A percentile compares a stretch with the other conserved stretches of the same genome.
These are phyloP conservation scores for Silurus lanzhouensis DNA, from an alignment of 2,797 vertebrate species.

Conservation along the genomic window DNA sequence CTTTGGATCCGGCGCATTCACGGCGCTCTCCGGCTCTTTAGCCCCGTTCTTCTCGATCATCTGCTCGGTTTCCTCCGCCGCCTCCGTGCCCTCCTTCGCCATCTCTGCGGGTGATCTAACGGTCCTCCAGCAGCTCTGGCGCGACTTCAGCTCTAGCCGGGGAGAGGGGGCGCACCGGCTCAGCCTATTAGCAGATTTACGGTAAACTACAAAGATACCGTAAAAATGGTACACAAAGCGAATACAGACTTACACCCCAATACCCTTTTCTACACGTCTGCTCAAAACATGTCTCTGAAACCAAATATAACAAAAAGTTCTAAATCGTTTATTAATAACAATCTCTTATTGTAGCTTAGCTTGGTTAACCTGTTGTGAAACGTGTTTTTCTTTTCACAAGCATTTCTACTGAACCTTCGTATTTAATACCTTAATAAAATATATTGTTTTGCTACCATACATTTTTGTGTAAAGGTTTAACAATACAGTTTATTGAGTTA, in stretches of 20 bases:
- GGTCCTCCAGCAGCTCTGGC: constrained; percentile 23
- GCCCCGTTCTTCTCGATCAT: constrained; percentile 85
- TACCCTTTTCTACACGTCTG: background rate
- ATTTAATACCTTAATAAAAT: background rate
- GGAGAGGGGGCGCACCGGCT: background rate
- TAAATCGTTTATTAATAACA: background rate
- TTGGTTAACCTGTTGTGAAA: background rate
- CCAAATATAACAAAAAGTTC: background rate
- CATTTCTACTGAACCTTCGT: background rate
- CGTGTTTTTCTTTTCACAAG: background rate
- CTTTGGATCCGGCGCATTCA: constrained; percentile 76
- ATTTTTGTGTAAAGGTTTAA: no score
- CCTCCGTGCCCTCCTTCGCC: constrained; percentile 87
- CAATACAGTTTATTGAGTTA: background rate
- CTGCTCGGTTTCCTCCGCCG: constrained; percentile 89
- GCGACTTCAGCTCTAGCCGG: constrained; percentile 12
- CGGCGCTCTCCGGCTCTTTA: constrained; percentile 72
- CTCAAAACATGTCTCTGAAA: background rate
- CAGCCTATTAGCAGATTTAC: constrained; percentile 33
- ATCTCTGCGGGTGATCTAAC: constrained; percentile 68
- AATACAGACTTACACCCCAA: background rate
- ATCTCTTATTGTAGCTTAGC: background rate
- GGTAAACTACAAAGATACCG: constrained; percentile 56
- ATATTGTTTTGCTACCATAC: background rate
- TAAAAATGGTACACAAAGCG: constrained; percentile 61